Conservation (phyloP, 2,888 invertebrate species). For the Pseudeuparius sepicola region DNA sequence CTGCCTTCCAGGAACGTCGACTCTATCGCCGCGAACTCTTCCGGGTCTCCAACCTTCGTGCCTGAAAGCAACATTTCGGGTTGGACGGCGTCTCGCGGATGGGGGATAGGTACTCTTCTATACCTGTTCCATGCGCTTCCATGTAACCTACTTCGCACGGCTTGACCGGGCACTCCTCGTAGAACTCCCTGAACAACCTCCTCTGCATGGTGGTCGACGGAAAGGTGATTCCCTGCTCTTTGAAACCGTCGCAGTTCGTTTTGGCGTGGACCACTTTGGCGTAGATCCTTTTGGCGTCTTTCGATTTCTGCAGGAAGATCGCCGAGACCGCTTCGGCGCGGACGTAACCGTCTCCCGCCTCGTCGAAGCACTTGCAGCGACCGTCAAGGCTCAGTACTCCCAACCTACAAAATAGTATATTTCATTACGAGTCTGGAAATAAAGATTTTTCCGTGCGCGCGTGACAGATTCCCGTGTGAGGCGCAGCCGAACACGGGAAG, state of each 20-base stretch:
- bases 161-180: slow-evolving; percentile 57
- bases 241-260: slow-evolving; percentile 35
- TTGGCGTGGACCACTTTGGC: slow-evolving; percentile 36
- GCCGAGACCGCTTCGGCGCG: slow-evolving; percentile 69
- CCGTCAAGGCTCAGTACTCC: slow-evolving; percentile 78
- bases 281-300: slow-evolving; percentile 42
- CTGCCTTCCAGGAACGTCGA: slow-evolving; percentile 66
- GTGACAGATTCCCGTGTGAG: no score
- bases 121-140: slow-evolving; percentile 77
- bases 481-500: no score
- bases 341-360: slow-evolving; percentile 68
- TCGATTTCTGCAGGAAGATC: slow-evolving; percentile 58
- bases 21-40: slow-evolving; percentile 76
- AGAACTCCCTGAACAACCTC: slow-evolving; percentile 50
- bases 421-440: no score
- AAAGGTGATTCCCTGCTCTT: slow-evolving; percentile 32
- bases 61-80: no score
- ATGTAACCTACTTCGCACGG: slow-evolving; percentile 64
- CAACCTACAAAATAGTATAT: no score
- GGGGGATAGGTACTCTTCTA: no score
- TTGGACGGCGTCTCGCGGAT: no score
- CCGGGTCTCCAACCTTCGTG: slow-evolving; percentile 80
- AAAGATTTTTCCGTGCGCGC: no score
- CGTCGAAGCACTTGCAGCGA: slow-evolving; percentile 83
- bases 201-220: slow-evolving; percentile 46